A percentile compares a stretch with the other conserved stretches of the same genome.
Evolutionary conservation across 2,797 vertebrate genomes (phyloP).

Genomic region (Cuculus canorus): DNA sequence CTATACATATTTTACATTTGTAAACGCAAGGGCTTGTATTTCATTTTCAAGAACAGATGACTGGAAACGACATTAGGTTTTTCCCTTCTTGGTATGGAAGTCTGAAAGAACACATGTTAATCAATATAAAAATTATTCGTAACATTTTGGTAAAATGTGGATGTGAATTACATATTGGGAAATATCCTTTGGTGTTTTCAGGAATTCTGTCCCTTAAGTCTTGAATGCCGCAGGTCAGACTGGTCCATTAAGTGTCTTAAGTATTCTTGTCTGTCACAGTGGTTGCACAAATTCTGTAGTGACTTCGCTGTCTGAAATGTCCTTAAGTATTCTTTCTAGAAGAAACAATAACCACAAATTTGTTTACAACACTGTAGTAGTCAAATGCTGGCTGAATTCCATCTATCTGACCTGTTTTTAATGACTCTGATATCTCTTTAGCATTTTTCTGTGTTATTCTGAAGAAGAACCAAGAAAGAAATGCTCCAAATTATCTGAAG

Average conservation of each 20-base stretch:
- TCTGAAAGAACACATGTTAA: neutral
- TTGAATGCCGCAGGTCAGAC: neutral
- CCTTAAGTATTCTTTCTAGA: neutral
- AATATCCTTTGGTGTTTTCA: neutral
- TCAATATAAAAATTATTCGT: neutral
- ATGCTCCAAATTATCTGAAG: neutral
- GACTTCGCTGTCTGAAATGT: neutral
- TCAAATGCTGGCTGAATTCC: neutral
- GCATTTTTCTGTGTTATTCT: neutral
- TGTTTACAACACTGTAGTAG: neutral
- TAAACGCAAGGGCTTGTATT: neutral
- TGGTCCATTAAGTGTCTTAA: neutral
- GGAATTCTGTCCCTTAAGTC: neutral
- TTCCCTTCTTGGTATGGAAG: neutral
- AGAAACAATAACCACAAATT: neutral
- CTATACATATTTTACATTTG: neutral
- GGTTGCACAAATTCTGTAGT: neutral
- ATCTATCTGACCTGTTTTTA: neutral
- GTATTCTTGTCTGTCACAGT: neutral
- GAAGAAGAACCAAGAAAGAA: neutral
- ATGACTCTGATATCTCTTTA: neutral
- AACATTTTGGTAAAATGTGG: neutral
- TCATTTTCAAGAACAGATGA: neutral
- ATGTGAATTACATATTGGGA: neutral
- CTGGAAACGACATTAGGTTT: neutral